Conservation (phyloP, 1,140 invertebrate genomes). For the Mesaphorura yosii region DNA sequence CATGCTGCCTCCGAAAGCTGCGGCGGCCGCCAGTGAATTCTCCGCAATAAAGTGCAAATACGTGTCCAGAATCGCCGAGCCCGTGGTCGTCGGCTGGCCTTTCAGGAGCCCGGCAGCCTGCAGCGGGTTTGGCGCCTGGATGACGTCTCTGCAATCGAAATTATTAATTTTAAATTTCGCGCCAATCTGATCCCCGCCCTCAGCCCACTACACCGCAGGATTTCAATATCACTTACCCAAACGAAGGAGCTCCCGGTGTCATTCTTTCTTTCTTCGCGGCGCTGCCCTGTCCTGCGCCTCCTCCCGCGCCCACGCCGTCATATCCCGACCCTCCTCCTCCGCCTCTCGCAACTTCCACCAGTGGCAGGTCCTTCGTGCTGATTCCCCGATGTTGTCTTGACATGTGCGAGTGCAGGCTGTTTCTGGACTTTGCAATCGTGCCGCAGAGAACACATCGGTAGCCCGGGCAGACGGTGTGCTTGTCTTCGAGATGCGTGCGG, state of each 20-base stretch:
- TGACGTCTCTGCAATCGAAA: neutral
- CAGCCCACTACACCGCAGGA: too few species aligned
- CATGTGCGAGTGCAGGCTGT: conserved; percentile 85
- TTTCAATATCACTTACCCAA: too few species aligned
- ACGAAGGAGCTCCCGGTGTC: too few species aligned
- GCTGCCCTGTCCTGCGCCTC: too few species aligned
- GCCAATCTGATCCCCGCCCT: too few species aligned
- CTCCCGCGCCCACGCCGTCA: too few species aligned
- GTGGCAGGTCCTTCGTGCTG: conserved; percentile 79
- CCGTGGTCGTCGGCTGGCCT: conserved; percentile 39
- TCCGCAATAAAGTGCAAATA: conserved; percentile 74
- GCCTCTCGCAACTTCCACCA: conserved; percentile 80
- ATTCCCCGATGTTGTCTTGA: conserved; percentile 80
- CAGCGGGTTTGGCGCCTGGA: too few species aligned
- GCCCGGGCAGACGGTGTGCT: conserved; percentile 80
- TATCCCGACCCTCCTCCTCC: too few species aligned
- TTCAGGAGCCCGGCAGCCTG: neutral
- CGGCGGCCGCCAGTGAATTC: too few species aligned
- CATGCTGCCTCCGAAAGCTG: too few species aligned
- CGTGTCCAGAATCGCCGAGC: conserved; percentile 66
- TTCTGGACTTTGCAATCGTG: conserved; percentile 79
- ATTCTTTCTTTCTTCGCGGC: too few species aligned
- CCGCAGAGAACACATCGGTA: conserved; percentile 82
- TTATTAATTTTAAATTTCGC: neutral
- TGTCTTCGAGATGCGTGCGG: conserved; percentile 78